Percentiles rank a stretch among this genome's conserved stretches.
These are phyloP conservation scores for Riptortus pedestris DNA, from an alignment of 1,140 invertebrate genomes.

Conservation along the genomic window DNA sequence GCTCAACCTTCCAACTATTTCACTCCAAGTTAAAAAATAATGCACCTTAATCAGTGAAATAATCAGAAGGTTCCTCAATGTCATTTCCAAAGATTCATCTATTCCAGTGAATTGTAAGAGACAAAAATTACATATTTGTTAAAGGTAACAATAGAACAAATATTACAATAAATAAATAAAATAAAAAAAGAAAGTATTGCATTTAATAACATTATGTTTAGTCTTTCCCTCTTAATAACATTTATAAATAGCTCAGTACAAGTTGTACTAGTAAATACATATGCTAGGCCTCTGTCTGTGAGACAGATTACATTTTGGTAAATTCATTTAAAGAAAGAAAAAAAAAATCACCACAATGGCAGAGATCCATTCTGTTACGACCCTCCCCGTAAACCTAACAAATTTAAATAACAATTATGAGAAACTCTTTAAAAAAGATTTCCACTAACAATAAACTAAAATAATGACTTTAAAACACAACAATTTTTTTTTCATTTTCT, in stretches of 20 bases:
- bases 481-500: slow-evolving; percentile 6
- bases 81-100: too few species aligned
- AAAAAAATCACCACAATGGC: slow-evolving; percentile 4
- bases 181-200: too few species aligned
- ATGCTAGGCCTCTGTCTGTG: slow-evolving; percentile 7
- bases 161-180: too few species aligned
- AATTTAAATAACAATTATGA: slow-evolving; percentile 8
- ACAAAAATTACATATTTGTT: too few species aligned
- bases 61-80: too few species aligned
- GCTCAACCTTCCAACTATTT: too few species aligned
- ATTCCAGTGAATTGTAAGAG: too few species aligned
- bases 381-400: background rate
- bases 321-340: background rate
- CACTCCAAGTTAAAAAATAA: too few species aligned
- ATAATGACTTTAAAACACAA: slow-evolving; percentile 17
- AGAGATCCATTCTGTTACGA: slow-evolving; percentile 9
- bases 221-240: slow-evolving; percentile 5
- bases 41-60: too few species aligned
- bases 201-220: too few species aligned
- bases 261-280: background rate
- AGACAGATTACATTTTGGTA: slow-evolving; percentile 9
- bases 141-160: too few species aligned
- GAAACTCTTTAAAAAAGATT: slow-evolving; percentile 11
- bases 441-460: slow-evolving; percentile 6
- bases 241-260: slow-evolving; percentile 3